Conservation (phyloP, 2,797 vertebrate species). For the Trachurus trachurus region DNA sequence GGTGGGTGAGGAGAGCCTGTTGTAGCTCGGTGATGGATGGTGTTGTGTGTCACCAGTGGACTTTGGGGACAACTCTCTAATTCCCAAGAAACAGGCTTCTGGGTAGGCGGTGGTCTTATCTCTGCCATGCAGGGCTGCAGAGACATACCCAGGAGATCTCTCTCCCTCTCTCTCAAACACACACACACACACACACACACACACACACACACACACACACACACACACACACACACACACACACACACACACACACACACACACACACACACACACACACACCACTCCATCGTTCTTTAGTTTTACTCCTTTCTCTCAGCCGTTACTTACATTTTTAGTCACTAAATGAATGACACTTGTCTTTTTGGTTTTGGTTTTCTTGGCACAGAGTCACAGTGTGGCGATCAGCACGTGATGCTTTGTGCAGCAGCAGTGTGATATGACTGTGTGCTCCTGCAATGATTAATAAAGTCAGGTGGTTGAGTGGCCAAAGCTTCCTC, state of each 20-base stretch:
- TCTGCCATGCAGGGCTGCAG: constrained; percentile 76
- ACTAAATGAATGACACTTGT: background rate
- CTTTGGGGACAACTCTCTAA: constrained; percentile 65
- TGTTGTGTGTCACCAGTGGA: constrained; percentile 63
- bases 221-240: constrained; percentile 28
- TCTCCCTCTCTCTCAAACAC: background rate
- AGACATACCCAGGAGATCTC: constrained; percentile 63
- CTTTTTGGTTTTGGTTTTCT: background rate
- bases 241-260: constrained; percentile 18
- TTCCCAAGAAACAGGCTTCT: constrained; percentile 82
- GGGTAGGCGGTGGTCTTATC: constrained; percentile 83
- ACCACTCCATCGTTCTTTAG: constrained; percentile 8
- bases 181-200: constrained; percentile 25
- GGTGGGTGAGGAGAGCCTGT: constrained; percentile 15
- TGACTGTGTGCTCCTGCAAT: constrained; percentile 11
- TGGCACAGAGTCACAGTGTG: background rate
- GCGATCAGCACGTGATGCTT: background rate
- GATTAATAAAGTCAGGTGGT: constrained; percentile 30
- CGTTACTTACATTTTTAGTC: constrained; percentile 6
- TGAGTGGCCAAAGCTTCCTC: background rate
- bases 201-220: background rate
- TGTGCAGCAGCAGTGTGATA: background rate
- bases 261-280: no score
- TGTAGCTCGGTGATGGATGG: constrained; percentile 39
- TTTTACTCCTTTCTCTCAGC: background rate